These are phyloP conservation scores for Larimichthys polyactis DNA, from an alignment of 2,113 vertebrate genomes.

Conservation along the genomic window DNA sequence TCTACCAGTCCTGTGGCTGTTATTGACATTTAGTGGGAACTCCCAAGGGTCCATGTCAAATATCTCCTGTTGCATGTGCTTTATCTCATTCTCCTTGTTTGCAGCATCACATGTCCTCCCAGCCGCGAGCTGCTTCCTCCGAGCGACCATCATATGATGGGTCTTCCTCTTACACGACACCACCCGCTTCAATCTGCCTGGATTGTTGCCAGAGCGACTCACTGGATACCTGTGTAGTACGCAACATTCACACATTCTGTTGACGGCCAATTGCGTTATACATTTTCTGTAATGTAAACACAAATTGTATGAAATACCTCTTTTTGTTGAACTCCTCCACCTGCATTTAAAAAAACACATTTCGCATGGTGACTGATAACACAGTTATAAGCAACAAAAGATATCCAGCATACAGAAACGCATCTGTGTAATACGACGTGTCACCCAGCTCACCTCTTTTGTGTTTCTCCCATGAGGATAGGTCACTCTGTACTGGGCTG, in stretches of 20 bases:
- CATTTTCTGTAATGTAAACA: background rate
- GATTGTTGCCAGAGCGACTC: constrained; percentile 60
- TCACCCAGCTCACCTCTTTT: constrained; percentile 57
- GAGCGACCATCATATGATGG: constrained; percentile 65
- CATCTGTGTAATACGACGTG: background rate
- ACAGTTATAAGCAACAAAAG: background rate
- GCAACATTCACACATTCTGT: background rate
- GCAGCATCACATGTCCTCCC: constrained; percentile 86
- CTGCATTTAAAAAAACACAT: constrained; percentile 49
- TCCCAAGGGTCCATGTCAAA: constrained; percentile 82
- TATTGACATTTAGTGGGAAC: constrained; percentile 82
- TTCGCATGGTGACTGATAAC: background rate
- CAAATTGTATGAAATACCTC: constrained; percentile 44
- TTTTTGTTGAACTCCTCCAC: constrained; percentile 67
- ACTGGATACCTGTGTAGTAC: constrained; percentile 61
- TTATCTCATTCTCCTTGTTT: constrained; percentile 92
- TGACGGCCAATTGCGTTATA: background rate
- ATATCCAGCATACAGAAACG: background rate
- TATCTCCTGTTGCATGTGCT: constrained; percentile 84
- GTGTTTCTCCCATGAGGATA: constrained; percentile 84
- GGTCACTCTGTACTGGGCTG: constrained; percentile 83
- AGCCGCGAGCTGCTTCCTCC: constrained; percentile 64
- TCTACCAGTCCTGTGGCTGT: constrained; percentile 85
- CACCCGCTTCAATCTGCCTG: constrained; percentile 74
- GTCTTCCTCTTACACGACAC: constrained; percentile 82